A percentile compares a stretch with the other conserved stretches of the same genome.
Conservation (phyloP, 2,888 invertebrate species). For the Heliconius hortense region DNA sequence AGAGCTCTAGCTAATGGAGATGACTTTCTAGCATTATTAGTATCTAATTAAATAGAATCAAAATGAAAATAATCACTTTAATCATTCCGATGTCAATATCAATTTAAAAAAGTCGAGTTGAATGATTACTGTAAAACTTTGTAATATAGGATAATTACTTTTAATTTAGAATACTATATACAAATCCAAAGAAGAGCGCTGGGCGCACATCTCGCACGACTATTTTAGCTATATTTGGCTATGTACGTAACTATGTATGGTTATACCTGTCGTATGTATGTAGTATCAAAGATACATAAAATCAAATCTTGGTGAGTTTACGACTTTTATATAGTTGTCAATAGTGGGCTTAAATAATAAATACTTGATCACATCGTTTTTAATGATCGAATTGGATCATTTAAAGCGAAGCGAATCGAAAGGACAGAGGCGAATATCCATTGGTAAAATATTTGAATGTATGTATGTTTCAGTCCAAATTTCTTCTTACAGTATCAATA, state of each 20-base stretch:
- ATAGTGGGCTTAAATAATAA: not conserved
- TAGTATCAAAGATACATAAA: not conserved
- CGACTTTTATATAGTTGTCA: not conserved
- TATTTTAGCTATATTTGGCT: not conserved
- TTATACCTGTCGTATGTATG: too few species aligned
- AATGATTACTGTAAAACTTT: not conserved
- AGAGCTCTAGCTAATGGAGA: constrained; percentile 53
- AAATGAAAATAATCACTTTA: not conserved
- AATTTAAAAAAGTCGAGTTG: not conserved
- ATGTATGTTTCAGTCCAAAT: not conserved
- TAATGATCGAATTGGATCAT: not conserved
- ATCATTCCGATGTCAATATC: not conserved
- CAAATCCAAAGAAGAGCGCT: constrained; percentile 34
- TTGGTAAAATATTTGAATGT: too few species aligned
- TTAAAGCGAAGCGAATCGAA: too few species aligned
- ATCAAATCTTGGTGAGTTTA: not conserved
- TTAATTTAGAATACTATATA: constrained; percentile 2
- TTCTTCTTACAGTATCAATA: not conserved
- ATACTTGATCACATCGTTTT: not conserved
- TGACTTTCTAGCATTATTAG: constrained; percentile 65
- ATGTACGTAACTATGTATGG: not conserved
- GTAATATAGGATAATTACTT: not conserved
- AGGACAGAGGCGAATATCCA: too few species aligned
- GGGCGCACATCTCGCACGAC: not conserved
- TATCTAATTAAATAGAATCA: constrained; percentile 56